Evolutionary conservation across 2,113 vertebrate species (phyloP), one percentile per base, ranked within the genome.

Genomic region (Elgaria multicarinata): DNA sequence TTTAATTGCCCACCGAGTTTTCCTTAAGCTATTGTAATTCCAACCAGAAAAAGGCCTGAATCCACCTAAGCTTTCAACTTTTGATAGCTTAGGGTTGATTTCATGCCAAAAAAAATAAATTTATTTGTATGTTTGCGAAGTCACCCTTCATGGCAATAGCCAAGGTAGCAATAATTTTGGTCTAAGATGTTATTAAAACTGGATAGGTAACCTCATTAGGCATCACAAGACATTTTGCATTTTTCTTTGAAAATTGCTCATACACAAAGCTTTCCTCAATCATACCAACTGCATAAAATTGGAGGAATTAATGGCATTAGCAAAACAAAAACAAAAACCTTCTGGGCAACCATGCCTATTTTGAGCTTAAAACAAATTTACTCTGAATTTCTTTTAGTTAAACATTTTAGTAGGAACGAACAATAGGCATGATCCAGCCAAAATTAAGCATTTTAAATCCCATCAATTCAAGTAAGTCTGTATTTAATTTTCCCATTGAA

Each of bases 321-420:
- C 67, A 88, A 92, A 88, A 93, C 90, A 93, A 20, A 84, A 90
- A 90, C 3, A 10, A 3, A 12, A 10, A 3, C 58, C 12, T 67
- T 66, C 91, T 90, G 77, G 89, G 89, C 96, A 97, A 95, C 80
- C 82, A 83, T 26, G 87, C 80, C 46, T 85, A 24, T 83, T 22
- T 33, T 44, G 5, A 55, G 66, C 3, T 2, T 18, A 12, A 1
- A 39, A 44, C 36, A 90, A 39, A 77, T 91, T 85, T 76, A 86
- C 1, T n/a, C 33, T 71, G 46, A 8, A 8, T 6, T 72, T n/a
- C 72, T n/a, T 33, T 33, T 78, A 72, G 33, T 44, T 91, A 28
- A 80, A n/a, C 22, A 5, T 82, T 83, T 81, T 80, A 55, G 44
- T 36, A 80, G 14, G 24, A 66, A 24, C 13, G 12, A 53, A 53